These are phyloP conservation scores for Drosophila pseudotalamancana DNA, from an alignment of 2,888 invertebrate species.

Conservation along the genomic window DNA sequence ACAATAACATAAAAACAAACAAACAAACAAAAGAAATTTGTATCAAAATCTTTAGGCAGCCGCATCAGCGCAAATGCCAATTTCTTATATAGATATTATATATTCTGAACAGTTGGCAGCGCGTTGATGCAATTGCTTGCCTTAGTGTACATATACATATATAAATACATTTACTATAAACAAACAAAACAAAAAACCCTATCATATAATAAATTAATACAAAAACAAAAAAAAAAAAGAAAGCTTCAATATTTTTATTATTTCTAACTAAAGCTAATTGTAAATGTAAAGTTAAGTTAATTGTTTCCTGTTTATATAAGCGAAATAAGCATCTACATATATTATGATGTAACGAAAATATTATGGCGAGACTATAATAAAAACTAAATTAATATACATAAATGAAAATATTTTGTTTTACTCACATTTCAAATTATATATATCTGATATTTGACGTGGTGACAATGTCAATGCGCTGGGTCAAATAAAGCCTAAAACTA, in stretches of 20 bases:
- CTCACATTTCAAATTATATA: neutral
- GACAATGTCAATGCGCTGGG: too few relatives aligned
- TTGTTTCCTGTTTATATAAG: conserved; percentile 77
- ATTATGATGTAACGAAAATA: conserved; percentile 58
- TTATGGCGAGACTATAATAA: conserved; percentile 62
- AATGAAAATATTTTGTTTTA: conserved; percentile 7
- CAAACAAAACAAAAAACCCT: conserved; percentile 29
- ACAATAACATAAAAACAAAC: too few relatives aligned
- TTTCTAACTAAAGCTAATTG: conserved; percentile 76
- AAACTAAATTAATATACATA: conserved; percentile 57
- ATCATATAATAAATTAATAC: conserved; percentile 56
- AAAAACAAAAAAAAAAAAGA: conserved; percentile 56
- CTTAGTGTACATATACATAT: conserved; percentile 53
- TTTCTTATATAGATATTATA: conserved; percentile 50
- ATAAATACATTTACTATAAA: conserved; percentile 40
- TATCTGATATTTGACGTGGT: neutral
- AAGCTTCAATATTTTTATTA: conserved; percentile 77
- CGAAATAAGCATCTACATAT: conserved; percentile 65
- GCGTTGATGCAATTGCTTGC: conserved; percentile 40
- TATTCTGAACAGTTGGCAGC: conserved; percentile 44
- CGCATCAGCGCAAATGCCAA: conserved; percentile 44
- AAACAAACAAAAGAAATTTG: conserved; percentile 3
- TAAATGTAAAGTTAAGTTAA: conserved; percentile 72
- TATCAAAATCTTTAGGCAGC: conserved; percentile 31
- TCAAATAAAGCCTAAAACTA: neutral